These are phyloP conservation scores for Netelia fuscicornis DNA, from an alignment of 2,888 invertebrate genomes.

Conservation along the genomic window DNA sequence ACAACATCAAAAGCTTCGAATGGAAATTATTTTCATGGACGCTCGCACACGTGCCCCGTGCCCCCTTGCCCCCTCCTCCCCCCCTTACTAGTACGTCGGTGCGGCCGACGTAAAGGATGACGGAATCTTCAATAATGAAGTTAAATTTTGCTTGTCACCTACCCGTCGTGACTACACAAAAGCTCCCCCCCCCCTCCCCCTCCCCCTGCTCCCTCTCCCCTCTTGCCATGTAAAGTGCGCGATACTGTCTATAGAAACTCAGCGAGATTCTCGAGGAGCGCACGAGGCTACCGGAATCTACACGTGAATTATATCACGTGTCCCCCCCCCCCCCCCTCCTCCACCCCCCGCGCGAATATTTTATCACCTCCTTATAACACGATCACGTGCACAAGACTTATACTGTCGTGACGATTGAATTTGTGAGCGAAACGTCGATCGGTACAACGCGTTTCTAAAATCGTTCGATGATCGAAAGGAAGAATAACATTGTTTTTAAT, in stretches of 20 bases:
- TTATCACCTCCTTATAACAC: too few relatives aligned
- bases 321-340: too few relatives aligned
- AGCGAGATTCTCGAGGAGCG: background rate
- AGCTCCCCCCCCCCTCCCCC: background rate
- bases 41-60: background rate
- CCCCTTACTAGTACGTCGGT: too few relatives aligned
- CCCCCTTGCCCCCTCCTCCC: background rate
- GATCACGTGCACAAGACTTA: too few relatives aligned
- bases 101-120: background rate
- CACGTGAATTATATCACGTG: background rate
- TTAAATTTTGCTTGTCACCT: slow-evolving; percentile 2
- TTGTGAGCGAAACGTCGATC: too few relatives aligned
- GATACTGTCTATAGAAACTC: background rate
- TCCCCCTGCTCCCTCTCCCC: background rate
- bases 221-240: background rate
- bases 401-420: too few relatives aligned
- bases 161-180: background rate
- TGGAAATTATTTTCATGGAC: slow-evolving; percentile 52
- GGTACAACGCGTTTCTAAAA: too few relatives aligned
- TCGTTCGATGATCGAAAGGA: too few relatives aligned
- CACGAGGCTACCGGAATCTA: background rate
- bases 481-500: too few relatives aligned
- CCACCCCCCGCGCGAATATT: too few relatives aligned
- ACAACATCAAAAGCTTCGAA: slow-evolving; percentile 55
- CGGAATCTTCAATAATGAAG: slow-evolving; percentile 1